These are phyloP conservation scores for Trichogramma pretiosum DNA, from an alignment of 1,140 invertebrate species.

Conservation along the genomic window DNA sequence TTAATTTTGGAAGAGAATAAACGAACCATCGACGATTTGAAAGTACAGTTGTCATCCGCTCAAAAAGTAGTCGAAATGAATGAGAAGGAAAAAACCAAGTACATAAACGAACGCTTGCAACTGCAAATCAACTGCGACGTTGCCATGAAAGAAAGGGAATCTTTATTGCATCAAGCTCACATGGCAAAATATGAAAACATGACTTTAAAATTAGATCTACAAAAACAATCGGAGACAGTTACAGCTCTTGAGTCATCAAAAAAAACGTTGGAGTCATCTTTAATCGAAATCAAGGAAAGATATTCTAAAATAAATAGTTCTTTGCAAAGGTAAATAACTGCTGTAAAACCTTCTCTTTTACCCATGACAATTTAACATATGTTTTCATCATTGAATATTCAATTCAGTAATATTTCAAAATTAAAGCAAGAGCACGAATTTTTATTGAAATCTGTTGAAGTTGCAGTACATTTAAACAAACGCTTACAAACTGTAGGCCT, in stretches of 20 bases:
- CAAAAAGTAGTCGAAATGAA: conserved; percentile 21
- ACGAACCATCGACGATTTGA: conserved; percentile 24
- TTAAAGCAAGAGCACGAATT: conserved; percentile 31
- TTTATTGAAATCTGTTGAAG: conserved; percentile 25
- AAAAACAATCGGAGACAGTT: conserved; percentile 21
- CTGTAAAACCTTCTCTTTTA: too few relatives aligned
- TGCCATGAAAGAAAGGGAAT: conserved; percentile 24
- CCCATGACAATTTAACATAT: too few relatives aligned
- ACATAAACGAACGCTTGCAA: conserved; percentile 24
- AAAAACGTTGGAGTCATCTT: conserved; percentile 4
- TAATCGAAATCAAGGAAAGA: conserved; percentile 1
- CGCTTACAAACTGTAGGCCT: conserved; percentile 30
- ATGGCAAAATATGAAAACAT: conserved; percentile 25
- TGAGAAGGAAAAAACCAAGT: conserved; percentile 30
- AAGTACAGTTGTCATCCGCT: conserved; percentile 24
- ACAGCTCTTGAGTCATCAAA: conserved; percentile 11
- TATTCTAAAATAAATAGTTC: conserved; percentile 1
- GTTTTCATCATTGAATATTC: conserved; percentile 7
- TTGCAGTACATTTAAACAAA: conserved; percentile 26
- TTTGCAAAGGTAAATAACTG: conserved; percentile 5
- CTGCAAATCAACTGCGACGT: conserved; percentile 28
- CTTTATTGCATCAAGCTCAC: conserved; percentile 25
- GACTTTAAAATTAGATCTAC: conserved; percentile 24
- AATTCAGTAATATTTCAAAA: conserved; percentile 31
- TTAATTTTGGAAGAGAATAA: conserved; percentile 27